A percentile compares a stretch with the other conserved stretches of the same genome.
phyloP scores from a whole-genome alignment of 2,888 invertebrate species.

The Sicus ferrugineus region DNA sequence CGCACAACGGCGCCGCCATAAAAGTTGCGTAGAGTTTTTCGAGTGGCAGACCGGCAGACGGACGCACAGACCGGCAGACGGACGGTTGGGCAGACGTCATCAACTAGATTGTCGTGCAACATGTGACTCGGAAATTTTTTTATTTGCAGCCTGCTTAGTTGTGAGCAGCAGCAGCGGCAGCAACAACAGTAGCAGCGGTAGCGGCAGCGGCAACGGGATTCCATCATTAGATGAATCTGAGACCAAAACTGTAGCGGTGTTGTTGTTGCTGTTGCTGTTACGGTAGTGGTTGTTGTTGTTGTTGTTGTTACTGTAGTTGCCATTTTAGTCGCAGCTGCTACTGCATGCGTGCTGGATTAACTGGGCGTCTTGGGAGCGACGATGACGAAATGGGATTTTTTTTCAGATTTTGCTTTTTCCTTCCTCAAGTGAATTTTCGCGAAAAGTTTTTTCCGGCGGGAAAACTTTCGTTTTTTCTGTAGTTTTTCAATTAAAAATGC shows the following conservation, averaged over 20 bases:
- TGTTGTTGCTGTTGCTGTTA: neutral
- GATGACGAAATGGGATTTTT: too few species aligned
- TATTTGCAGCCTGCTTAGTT: neutral
- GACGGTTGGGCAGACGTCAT: neutral
- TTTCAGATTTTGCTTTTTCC: too few species aligned
- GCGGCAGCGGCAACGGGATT: too few species aligned
- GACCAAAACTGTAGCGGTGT: neutral
- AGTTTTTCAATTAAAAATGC: too few species aligned
- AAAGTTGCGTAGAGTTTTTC: too few species aligned
- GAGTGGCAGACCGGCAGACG: neutral
- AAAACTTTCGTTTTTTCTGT: too few species aligned
- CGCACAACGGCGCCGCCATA: too few species aligned
- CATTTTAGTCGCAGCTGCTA: neutral
- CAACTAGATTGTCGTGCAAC: constrained; percentile 28
- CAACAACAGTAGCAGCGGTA: too few species aligned
- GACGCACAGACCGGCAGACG: neutral
- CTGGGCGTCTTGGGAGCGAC: too few species aligned
- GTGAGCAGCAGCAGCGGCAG: too few species aligned
- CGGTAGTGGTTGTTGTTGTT: constrained; percentile 1
- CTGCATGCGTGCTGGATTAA: constrained; percentile 29
- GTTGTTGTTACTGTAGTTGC: constrained; percentile 5
- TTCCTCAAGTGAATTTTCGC: too few species aligned
- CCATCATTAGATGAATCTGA: neutral
- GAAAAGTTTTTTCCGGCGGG: too few species aligned
- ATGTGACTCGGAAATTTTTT: constrained; percentile 25